Conservation (phyloP, 1,140 invertebrate species). For the Bursaphelenchus mucronatus region DNA sequence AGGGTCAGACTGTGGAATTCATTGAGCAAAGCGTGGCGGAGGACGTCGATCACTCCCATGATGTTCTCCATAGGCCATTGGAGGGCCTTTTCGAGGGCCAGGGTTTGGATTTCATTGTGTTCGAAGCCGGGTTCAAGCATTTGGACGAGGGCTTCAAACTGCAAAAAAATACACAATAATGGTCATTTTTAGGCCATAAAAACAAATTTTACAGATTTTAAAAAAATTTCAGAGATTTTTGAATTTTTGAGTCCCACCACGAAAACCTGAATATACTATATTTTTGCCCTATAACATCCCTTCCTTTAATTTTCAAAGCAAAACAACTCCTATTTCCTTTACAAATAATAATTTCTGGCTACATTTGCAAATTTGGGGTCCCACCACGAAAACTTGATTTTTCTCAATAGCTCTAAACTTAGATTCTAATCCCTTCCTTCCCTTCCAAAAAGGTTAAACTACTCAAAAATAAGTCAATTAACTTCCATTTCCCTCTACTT, state of each 20-base stretch:
- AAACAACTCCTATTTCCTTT: too few species aligned
- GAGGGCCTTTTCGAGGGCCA: slow-evolving; percentile 31
- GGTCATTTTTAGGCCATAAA: background rate
- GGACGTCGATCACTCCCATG: slow-evolving; percentile 46
- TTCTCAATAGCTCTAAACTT: too few species aligned
- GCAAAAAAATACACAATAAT: too few species aligned
- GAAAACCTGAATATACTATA: too few species aligned
- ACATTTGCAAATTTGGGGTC: too few species aligned
- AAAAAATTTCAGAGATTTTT: background rate
- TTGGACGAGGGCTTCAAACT: slow-evolving; percentile 22
- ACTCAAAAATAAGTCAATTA: slow-evolving; percentile 22
- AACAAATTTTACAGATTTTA: background rate
- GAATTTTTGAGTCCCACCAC: background rate
- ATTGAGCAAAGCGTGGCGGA: slow-evolving; percentile 48
- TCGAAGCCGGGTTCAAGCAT: slow-evolving; percentile 22
- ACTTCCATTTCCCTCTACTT: background rate
- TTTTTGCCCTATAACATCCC: too few species aligned
- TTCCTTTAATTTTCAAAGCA: too few species aligned
- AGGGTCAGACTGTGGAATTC: slow-evolving; percentile 43
- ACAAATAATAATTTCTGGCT: too few species aligned
- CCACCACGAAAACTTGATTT: too few species aligned
- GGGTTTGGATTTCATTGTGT: slow-evolving; percentile 29
- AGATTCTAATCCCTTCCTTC: too few species aligned
- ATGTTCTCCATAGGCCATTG: slow-evolving; percentile 45
- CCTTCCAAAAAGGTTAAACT: too few species aligned